phyloP scores from a whole-genome alignment of 2,888 invertebrate species.

The Esperia sulphurella region DNA sequence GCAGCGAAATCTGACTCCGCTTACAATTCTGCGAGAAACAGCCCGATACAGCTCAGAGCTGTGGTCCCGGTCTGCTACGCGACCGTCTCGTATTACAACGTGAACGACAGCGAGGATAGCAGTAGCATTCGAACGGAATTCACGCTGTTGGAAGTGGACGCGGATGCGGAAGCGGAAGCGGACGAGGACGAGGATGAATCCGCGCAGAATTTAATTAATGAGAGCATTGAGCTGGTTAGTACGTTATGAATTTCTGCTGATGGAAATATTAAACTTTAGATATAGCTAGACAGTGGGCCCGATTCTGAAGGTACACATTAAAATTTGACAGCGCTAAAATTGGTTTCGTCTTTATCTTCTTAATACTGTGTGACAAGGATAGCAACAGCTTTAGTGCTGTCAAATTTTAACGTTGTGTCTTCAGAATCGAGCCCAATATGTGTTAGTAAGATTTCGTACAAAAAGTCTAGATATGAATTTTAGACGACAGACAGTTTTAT shows the following conservation, averaged over 20 bases:
- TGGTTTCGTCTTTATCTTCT: no score
- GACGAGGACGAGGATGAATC: constrained; percentile 41
- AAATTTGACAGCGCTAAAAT: no score
- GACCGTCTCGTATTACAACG: constrained; percentile 67
- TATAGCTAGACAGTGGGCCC: no score
- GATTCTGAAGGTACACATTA: no score
- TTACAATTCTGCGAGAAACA: constrained; percentile 63
- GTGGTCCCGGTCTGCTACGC: constrained; percentile 54
- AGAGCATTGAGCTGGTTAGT: constrained; percentile 65
- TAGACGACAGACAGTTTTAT: no score
- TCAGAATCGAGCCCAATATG: no score
- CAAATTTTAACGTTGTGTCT: no score
- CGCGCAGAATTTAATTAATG: constrained; percentile 67
- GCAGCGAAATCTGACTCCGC: constrained; percentile 59
- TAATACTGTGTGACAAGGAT: no score
- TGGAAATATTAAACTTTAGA: no score
- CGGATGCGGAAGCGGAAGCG: constrained; percentile 36
- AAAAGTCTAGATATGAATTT: no score
- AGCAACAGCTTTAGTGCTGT: no score
- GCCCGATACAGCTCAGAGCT: constrained; percentile 29
- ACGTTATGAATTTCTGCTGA: constrained; percentile 48
- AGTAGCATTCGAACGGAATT: constrained; percentile 70
- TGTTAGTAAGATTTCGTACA: no score
- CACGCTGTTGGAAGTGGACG: constrained; percentile 58
- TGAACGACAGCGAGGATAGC: constrained; percentile 67